A percentile compares a stretch with the other conserved stretches of the same genome.
These are phyloP conservation scores for Mactra quadrangularis DNA, from an alignment of 1,140 invertebrate genomes.

Conservation along the genomic window DNA sequence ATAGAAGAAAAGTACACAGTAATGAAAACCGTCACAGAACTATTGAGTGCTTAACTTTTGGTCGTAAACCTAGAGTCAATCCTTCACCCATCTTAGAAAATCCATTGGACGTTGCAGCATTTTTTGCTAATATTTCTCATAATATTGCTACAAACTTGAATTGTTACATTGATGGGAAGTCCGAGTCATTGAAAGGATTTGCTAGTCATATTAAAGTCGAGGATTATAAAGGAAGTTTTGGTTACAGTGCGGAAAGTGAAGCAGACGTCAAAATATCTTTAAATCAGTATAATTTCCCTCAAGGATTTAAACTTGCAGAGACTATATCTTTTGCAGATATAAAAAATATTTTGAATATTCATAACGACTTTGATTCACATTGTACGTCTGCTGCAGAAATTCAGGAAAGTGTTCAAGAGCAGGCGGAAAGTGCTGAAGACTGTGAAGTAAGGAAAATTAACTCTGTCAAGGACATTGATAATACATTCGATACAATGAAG, in stretches of 20 bases:
- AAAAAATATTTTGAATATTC: constrained; percentile 36
- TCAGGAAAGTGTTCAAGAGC: neutral
- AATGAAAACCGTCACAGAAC: constrained; percentile 37
- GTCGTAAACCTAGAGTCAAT: constrained; percentile 6
- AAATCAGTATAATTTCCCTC: constrained; percentile 54
- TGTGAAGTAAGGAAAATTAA: constrained; percentile 12
- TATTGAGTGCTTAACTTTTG: constrained; percentile 21
- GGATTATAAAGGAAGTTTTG: constrained; percentile 30
- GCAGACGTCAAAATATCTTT: neutral
- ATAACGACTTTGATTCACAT: constrained; percentile 40
- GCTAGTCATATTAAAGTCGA: constrained; percentile 36
- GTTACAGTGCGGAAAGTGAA: constrained; percentile 32
- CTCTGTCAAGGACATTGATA: neutral
- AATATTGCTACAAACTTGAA: constrained; percentile 61
- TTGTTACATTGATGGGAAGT: constrained; percentile 55
- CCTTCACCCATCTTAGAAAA: constrained; percentile 37
- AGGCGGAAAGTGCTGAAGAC: constrained; percentile 3
- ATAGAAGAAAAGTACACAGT: constrained; percentile 49
- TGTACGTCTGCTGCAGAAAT: constrained; percentile 25
- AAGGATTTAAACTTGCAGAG: constrained; percentile 25
- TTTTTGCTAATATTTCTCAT: constrained; percentile 59
- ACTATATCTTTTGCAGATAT: constrained; percentile 49
- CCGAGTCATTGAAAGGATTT: constrained; percentile 27
- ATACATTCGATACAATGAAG: constrained; percentile 14
- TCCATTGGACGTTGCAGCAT: constrained; percentile 46